phyloP scores from a whole-genome alignment of 2,797 vertebrate species.

The Fistularia commersonii region DNA sequence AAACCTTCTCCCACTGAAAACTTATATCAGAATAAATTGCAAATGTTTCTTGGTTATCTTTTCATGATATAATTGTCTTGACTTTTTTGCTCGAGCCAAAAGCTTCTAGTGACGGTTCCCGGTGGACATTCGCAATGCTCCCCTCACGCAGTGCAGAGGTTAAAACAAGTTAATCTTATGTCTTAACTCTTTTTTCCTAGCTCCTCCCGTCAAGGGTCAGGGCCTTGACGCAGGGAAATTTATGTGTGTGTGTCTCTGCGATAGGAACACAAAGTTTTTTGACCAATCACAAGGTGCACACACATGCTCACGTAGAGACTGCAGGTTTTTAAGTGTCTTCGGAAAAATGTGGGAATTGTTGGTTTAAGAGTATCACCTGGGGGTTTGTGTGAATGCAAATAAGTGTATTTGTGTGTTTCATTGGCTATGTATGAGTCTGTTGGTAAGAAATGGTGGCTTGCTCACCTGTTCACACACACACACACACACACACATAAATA shows the following conservation, averaged over 20 bases:
- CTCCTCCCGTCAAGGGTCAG: constrained; percentile 26
- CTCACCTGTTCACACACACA: constrained; percentile 74
- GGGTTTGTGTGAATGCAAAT: constrained; percentile 44
- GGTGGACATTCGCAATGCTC: constrained; percentile 29
- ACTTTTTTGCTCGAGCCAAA: constrained; percentile 12
- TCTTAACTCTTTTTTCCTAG: constrained; percentile 54
- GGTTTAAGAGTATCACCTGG: constrained; percentile 40
- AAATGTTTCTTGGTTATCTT: background rate
- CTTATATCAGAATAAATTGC: no score
- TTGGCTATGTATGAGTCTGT: constrained; percentile 37
- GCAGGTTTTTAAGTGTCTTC: constrained; percentile 28
- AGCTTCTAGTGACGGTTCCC: constrained; percentile 30
- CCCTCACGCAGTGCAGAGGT: constrained; percentile 49
- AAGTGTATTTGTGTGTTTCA: constrained; percentile 40
- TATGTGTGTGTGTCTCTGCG: constrained; percentile 32
- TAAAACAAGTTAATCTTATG: constrained; percentile 60
- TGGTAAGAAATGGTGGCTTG: constrained; percentile 42
- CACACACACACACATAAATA: constrained; percentile 42
- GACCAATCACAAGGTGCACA: constrained; percentile 41
- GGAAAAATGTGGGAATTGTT: constrained; percentile 31
- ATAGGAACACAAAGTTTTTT: constrained; percentile 56
- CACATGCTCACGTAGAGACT: constrained; percentile 4
- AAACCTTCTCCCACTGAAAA: no score
- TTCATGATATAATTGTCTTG: constrained; percentile 6
- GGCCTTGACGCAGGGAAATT: constrained; percentile 40